phyloP scores from a whole-genome alignment of 2,113 vertebrate genomes.

The Colaptes auratus region DNA sequence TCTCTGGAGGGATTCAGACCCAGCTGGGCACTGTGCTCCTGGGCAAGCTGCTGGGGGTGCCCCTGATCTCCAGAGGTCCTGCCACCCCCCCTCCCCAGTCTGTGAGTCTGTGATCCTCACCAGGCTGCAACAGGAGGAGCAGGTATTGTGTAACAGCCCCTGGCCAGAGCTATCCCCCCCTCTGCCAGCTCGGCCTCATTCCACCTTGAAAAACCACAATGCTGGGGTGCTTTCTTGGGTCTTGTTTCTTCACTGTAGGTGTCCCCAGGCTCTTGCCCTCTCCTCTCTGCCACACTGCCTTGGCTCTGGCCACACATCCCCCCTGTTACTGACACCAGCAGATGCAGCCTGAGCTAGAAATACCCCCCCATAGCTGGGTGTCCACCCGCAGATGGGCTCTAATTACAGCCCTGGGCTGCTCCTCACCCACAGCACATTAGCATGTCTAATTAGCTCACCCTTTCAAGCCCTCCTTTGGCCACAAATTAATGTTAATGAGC shows the following conservation, averaged over 20 bases:
- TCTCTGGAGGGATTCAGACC: too few species aligned
- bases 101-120: background rate
- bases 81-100: too few species aligned
- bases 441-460: background rate
- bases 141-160: background rate
- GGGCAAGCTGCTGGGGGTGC: too few species aligned
- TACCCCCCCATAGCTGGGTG: background rate
- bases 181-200: background rate
- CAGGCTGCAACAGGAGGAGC: background rate
- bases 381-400: background rate
- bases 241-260: fast-evolving
- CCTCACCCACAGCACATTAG: background rate
- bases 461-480: conserved; percentile 36
- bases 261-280: fast-evolving
- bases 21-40: too few species aligned
- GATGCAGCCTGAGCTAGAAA: background rate
- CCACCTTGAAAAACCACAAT: background rate
- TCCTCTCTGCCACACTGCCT: background rate
- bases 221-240: too few species aligned
- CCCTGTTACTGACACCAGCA: background rate
- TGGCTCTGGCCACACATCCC: fast-evolving
- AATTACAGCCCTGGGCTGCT: background rate
- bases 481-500: conserved; percentile 23
- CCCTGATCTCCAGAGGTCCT: too few species aligned
- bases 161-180: background rate